These are phyloP conservation scores for Antheraea yamamai DNA, from an alignment of 2,888 invertebrate genomes.

Conservation along the genomic window DNA sequence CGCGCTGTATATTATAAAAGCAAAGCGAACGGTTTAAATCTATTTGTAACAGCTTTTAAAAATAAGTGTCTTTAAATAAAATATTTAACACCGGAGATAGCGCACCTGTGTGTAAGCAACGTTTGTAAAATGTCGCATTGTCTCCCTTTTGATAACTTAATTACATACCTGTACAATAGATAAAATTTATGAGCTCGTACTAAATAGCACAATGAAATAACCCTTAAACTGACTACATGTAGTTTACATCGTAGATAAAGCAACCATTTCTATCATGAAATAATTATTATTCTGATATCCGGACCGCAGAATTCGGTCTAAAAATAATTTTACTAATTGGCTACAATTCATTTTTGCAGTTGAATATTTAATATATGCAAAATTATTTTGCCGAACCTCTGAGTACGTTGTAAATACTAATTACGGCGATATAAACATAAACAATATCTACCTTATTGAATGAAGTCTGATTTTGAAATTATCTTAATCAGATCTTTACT, in stretches of 20 bases:
- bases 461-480: too few species aligned
- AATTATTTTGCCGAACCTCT: not conserved
- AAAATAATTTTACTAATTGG: not conserved
- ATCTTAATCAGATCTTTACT: too few species aligned
- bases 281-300: not conserved
- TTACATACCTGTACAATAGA: slow-evolving; percentile 32
- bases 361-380: not conserved
- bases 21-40: too few species aligned
- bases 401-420: too few species aligned
- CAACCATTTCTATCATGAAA: slow-evolving; percentile 30
- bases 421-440: too few species aligned
- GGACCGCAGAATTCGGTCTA: not conserved
- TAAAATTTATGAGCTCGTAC: slow-evolving; percentile 56
- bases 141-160: not conserved
- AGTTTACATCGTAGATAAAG: slow-evolving; percentile 39
- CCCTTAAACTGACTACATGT: slow-evolving; percentile 35
- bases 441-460: too few species aligned
- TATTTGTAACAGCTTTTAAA: not conserved
- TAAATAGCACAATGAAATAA: slow-evolving; percentile 54
- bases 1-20: too few species aligned
- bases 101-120: not conserved
- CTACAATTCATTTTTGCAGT: not conserved
- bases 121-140: not conserved
- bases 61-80: not conserved
- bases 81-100: not conserved